These are phyloP conservation scores for Morpho achilles DNA, from an alignment of 2,888 invertebrate genomes.

Conservation along the genomic window DNA sequence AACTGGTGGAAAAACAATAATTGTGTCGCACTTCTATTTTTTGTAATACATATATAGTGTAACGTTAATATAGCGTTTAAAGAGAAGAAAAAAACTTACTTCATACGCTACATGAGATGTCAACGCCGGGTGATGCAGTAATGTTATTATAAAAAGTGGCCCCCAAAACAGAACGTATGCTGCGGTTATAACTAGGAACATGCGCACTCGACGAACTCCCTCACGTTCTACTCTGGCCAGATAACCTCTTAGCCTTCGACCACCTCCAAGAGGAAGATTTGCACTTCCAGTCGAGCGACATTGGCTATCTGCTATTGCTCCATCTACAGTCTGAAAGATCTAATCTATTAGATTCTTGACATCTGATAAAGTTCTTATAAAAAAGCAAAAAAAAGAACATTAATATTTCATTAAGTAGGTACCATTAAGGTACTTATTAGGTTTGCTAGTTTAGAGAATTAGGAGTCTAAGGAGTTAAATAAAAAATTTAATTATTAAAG, in stretches of 20 bases:
- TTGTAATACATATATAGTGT: too few species aligned
- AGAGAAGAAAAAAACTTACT: conserved; percentile 56
- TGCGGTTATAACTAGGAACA: conserved; percentile 91
- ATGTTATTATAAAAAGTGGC: conserved; percentile 91
- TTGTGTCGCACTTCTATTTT: too few species aligned
- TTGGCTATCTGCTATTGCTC: conserved; percentile 55
- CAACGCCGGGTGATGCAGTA: conserved; percentile 86
- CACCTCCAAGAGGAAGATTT: conserved; percentile 81
- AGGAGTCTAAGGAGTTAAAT: neutral
- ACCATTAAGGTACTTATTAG: neutral
- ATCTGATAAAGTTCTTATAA: too few species aligned
- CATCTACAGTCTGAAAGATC: conserved; percentile 62
- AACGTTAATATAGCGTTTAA: too few species aligned
- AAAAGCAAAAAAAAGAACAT: too few species aligned
- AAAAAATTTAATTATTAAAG: too few species aligned
- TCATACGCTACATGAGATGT: conserved; percentile 87
- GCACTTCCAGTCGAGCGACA: conserved; percentile 52
- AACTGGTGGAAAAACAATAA: conserved; percentile 42
- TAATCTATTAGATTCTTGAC: neutral
- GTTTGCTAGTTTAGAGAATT: neutral
- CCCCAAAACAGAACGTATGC: conserved; percentile 95
- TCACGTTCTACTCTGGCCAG: conserved; percentile 88
- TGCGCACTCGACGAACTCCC: conserved; percentile 89
- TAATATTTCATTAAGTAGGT: too few species aligned
- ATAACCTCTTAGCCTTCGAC: conserved; percentile 87